Conservation (phyloP, 2,797 vertebrate species). For the Nyctibius grandis region DNA sequence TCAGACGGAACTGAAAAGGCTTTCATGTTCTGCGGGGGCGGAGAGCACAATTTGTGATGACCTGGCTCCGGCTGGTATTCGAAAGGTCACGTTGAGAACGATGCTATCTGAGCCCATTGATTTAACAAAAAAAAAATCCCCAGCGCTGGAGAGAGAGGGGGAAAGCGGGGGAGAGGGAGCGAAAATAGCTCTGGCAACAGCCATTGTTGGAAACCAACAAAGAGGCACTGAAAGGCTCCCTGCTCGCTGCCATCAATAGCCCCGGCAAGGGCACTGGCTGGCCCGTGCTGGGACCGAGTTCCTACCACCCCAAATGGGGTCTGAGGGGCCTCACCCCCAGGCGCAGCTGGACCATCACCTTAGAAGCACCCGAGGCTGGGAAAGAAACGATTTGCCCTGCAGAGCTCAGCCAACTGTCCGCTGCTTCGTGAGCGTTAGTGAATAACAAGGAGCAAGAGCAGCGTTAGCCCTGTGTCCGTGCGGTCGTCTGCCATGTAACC, state of each 20-base stretch:
- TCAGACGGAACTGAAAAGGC: conserved; percentile 40
- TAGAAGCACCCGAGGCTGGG: not conserved
- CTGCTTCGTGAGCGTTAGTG: conserved; percentile 25
- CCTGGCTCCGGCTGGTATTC: conserved; percentile 38
- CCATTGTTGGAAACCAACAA: conserved; percentile 71
- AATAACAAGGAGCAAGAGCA: conserved; percentile 45
- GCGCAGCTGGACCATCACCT: not conserved
- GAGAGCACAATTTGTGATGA: conserved; percentile 41
- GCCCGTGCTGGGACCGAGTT: not conserved
- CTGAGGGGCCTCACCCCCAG: not conserved
- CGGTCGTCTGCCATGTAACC: conserved; percentile 36
- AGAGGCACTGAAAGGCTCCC: conserved; percentile 60
- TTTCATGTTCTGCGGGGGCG: conserved; percentile 58
- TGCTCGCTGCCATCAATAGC: conserved; percentile 23
- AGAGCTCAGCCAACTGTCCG: conserved; percentile 35
- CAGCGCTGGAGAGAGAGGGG: not conserved
- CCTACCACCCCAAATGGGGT: fast-evolving
- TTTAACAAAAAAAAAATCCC: not conserved
- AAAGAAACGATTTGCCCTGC: conserved; percentile 12
- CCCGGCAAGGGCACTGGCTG: not conserved
- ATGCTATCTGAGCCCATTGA: conserved; percentile 24
- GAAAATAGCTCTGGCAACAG: conserved; percentile 57
- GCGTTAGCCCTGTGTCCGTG: not conserved
- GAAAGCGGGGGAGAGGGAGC: conserved; percentile 27
- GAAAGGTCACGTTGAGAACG: conserved; percentile 56